Evolutionary conservation across 2,113 vertebrate species (phyloP).

Genomic region (Atherinomorus stipes): DNA sequence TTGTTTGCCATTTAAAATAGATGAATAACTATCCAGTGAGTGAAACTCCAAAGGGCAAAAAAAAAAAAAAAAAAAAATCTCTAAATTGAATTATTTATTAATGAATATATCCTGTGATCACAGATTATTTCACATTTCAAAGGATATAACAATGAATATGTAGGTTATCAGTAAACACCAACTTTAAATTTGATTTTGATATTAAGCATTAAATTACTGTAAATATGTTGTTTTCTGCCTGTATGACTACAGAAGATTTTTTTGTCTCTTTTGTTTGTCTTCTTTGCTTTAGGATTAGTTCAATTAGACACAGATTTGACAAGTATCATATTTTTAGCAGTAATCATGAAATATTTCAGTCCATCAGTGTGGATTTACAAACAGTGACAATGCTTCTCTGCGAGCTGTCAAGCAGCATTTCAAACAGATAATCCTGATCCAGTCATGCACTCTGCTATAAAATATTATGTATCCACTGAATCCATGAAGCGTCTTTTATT

Average conservation of each 20-base stretch:
- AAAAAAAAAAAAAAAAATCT: no score
- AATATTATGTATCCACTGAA: not conserved
- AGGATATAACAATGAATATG: no score
- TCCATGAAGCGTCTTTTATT: not conserved
- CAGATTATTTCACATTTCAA: no score
- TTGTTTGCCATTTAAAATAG: not conserved
- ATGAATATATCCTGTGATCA: no score
- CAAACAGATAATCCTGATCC: slow-evolving; percentile 1
- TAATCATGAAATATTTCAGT: not conserved
- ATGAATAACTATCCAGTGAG: not conserved
- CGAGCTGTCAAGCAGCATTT: not conserved
- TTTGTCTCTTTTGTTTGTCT: no score
- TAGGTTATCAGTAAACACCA: no score
- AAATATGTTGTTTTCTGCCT: no score
- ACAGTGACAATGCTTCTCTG: not conserved
- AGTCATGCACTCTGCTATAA: not conserved
- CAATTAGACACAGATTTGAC: not conserved
- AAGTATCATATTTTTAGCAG: not conserved
- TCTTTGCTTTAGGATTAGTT: not conserved
- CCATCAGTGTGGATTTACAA: not conserved
- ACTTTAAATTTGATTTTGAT: no score
- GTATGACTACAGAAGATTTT: no score
- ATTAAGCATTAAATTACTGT: no score
- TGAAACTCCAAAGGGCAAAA: no score
- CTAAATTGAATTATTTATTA: no score